Conservation (phyloP, 37 sponge, comb jelly and placozoan genomes). For the Oscarella lobularis region DNA sequence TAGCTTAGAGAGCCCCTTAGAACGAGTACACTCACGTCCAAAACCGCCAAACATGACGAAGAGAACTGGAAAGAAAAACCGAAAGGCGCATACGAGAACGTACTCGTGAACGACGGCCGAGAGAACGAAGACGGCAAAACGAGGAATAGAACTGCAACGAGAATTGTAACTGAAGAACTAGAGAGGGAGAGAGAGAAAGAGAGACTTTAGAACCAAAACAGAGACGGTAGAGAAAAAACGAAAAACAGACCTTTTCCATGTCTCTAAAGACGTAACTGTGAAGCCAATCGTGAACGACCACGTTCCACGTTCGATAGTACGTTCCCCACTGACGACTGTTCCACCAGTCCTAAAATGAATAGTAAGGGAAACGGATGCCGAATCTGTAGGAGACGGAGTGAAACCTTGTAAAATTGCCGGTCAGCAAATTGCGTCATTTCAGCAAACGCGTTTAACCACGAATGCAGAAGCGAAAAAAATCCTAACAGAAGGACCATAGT, state of each 20-base stretch:
- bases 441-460: slow-evolving; percentile 46
- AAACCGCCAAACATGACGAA: slow-evolving; percentile 47
- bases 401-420: slow-evolving; percentile 52
- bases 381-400: neutral
- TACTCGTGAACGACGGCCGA: slow-evolving; percentile 76
- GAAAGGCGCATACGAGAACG: slow-evolving; percentile 46
- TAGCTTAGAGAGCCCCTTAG: too few species aligned
- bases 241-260: slow-evolving; percentile 6
- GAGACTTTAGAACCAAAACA: too few species aligned
- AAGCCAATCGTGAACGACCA: slow-evolving; percentile 48
- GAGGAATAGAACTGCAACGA: neutral
- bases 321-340: slow-evolving; percentile 10
- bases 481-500: slow-evolving; percentile 12
- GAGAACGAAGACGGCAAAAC: slow-evolving; percentile 44
- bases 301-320: slow-evolving; percentile 72
- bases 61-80: slow-evolving; percentile 58
- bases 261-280: slow-evolving; percentile 49
- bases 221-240: too few species aligned
- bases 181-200: too few species aligned
- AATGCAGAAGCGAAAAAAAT: slow-evolving; percentile 23
- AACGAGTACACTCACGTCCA: neutral
- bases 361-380: neutral
- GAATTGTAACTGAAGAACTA: neutral
- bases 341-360: slow-evolving; percentile 65
- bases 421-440: slow-evolving; percentile 66